These are phyloP conservation scores for Bombus terrestris DNA, from an alignment of 1,140 invertebrate genomes.

Conservation along the genomic window DNA sequence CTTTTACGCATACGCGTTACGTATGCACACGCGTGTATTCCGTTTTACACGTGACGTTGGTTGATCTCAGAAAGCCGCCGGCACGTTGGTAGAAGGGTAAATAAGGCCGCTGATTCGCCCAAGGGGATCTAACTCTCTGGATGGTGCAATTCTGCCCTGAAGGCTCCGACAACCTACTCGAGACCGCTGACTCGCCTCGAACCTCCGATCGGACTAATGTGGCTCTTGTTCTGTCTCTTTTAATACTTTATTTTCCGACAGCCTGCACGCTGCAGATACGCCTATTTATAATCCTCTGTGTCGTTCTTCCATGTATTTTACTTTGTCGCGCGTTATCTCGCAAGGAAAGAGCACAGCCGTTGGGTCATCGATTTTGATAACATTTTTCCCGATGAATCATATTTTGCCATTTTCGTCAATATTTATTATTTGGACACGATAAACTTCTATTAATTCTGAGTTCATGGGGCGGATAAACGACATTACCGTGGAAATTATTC, in stretches of 20 bases:
- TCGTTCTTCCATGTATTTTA: neutral
- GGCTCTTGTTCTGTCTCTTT: constrained; percentile 60
- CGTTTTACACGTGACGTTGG: constrained; percentile 34
- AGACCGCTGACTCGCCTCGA: constrained; percentile 54
- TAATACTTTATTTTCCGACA: constrained; percentile 63
- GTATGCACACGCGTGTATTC: constrained; percentile 35
- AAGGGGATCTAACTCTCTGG: constrained; percentile 79
- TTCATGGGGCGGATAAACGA: too few relatives aligned
- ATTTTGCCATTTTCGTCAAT: too few relatives aligned
- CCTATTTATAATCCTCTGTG: constrained; percentile 20
- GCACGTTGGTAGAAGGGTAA: constrained; percentile 74
- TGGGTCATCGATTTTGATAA: too few relatives aligned
- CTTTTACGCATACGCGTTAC: constrained; percentile 30
- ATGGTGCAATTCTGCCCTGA: constrained; percentile 80
- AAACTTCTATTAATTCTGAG: too few relatives aligned
- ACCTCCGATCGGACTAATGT: constrained; percentile 51
- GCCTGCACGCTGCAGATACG: constrained; percentile 38
- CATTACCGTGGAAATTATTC: too few relatives aligned
- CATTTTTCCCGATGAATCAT: too few relatives aligned
- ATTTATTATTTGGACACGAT: too few relatives aligned
- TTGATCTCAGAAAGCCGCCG: constrained; percentile 29
- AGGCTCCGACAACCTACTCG: constrained; percentile 80
- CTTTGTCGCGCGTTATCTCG: too few relatives aligned
- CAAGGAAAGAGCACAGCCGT: too few relatives aligned
- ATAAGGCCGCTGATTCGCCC: constrained; percentile 81